Evolutionary conservation across 2,888 invertebrate species (phyloP).

Genomic region (Trichopria drosophilae): DNA sequence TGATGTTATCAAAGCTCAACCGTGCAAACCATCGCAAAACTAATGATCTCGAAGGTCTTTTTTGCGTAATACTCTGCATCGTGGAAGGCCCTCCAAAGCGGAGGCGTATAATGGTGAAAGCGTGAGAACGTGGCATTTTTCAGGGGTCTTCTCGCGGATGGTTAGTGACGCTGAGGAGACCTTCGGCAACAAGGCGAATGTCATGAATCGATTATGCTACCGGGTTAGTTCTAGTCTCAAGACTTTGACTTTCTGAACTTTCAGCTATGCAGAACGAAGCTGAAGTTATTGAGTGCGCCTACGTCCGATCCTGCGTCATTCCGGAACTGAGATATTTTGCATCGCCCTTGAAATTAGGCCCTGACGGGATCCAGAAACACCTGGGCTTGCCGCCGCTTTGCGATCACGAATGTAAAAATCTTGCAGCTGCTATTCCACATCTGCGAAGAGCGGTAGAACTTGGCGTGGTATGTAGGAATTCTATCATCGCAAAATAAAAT

Average conservation of each 20-base stretch:
- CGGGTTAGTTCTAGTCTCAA: background rate
- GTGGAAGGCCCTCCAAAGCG: no score
- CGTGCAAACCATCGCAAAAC: no score
- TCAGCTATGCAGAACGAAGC: slow-evolving; percentile 40
- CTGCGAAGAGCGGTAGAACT: slow-evolving; percentile 38
- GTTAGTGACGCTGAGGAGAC: slow-evolving; percentile 11
- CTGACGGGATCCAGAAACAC: slow-evolving; percentile 47
- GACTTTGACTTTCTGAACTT: slow-evolving; percentile 1
- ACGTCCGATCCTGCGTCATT: slow-evolving; percentile 45
- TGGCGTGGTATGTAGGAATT: slow-evolving; percentile 41
- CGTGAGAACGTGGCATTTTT: slow-evolving; percentile 34
- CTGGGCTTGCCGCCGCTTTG: slow-evolving; percentile 46
- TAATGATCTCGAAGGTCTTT: no score
- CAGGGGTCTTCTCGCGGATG: slow-evolving; percentile 24
- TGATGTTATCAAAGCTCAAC: no score
- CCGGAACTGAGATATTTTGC: slow-evolving; percentile 49
- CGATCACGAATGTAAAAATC: slow-evolving; percentile 40
- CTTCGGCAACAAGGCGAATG: slow-evolving; percentile 11
- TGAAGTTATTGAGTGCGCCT: slow-evolving; percentile 48
- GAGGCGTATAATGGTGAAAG: slow-evolving; percentile 28
- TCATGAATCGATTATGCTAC: slow-evolving; percentile 35
- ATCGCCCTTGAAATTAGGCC: slow-evolving; percentile 47
- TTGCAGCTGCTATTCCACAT: slow-evolving; percentile 37
- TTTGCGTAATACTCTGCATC: no score
- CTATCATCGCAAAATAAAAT: background rate